Evolutionary conservation across 2,888 invertebrate genomes (phyloP), one percentile per base, ranked within the genome.

Genomic region (Halictus ligatus): DNA sequence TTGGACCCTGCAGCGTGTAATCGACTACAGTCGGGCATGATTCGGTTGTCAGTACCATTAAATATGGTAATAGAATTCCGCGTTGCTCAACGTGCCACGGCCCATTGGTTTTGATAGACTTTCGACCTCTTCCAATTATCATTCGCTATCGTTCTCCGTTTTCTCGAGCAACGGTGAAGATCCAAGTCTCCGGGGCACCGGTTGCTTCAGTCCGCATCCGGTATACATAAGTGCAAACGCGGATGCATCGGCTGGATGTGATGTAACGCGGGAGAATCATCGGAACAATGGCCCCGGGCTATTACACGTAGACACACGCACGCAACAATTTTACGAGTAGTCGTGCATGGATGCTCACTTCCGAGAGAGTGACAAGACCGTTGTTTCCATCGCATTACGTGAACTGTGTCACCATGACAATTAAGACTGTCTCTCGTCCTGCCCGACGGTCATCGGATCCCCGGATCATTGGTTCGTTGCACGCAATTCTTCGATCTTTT

Each of bases 201-300:
- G 71, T 85, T 85, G 85, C 85, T 35, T 73, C 83, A 83, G 79
- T 46, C 67, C 35, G 78, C 79, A 78, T 75, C 83, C 83, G 81
- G 83, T 46, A 69, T 71, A 80, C 54, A 71, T 72, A 83, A 76
- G 81, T 75, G 58, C 75, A 79, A 80, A 69, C 77, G 71, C 71
- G 54, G 88, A 89, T 87, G 80, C 81, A 48, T 50, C 86, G 77
- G 72, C 76, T 18, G 80, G 81, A 86, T 75, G 85, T 90, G 89
- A 90, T 75, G 89, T 82, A 90, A 90, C 84, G 83, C 54, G 73
- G n/a, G 87, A 88, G 88, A 82, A 81, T 84, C 83, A 85, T 87
- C 73, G 76, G 76, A 86, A 89, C 89, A 89, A 90, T 90, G 48
- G 82, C 69, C n/a, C 79, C 74, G 79, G 78, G 72, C 82, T 83